Conservation (phyloP, 1,140 invertebrate genomes). For the Drosophila nasuta region DNA sequence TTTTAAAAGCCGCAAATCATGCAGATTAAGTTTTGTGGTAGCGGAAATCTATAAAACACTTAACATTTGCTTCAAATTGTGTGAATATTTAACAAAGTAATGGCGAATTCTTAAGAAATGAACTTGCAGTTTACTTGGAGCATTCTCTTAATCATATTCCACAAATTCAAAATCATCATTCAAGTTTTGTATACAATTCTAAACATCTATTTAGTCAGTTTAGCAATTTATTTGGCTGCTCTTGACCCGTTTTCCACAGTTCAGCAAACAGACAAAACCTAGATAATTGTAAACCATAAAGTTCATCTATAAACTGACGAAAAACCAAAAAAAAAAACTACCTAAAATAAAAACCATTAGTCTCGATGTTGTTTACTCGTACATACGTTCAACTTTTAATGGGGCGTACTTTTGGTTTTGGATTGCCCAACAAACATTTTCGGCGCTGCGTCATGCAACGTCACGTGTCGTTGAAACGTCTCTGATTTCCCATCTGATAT, state of each 20-base stretch:
- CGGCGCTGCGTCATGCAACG: conserved; percentile 35
- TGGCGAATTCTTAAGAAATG: not conserved
- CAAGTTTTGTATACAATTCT: not conserved
- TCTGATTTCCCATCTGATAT: conserved; percentile 32
- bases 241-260: conserved; percentile 51
- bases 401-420: conserved; percentile 34
- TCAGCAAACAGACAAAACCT: conserved; percentile 30
- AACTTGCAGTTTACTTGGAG: not conserved
- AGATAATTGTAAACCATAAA: conserved; percentile 35
- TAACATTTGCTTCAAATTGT: not conserved
- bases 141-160: not conserved
- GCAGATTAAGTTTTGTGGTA: not conserved
- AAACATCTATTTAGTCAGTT: conserved; percentile 1
- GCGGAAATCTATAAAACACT: not conserved
- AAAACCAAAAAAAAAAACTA: conserved; percentile 4
- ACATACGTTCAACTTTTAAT: conserved; percentile 31
- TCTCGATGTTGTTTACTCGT: conserved; percentile 42
- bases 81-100: conserved; percentile 5
- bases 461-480: conserved; percentile 46
- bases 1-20: conserved; percentile 15
- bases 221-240: conserved; percentile 21
- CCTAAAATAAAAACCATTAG: not conserved
- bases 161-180: not conserved
- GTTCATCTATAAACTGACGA: conserved; percentile 15
- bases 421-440: conserved; percentile 39